Conservation (phyloP, 2,797 vertebrate species). For the Rachycentron canadum region DNA sequence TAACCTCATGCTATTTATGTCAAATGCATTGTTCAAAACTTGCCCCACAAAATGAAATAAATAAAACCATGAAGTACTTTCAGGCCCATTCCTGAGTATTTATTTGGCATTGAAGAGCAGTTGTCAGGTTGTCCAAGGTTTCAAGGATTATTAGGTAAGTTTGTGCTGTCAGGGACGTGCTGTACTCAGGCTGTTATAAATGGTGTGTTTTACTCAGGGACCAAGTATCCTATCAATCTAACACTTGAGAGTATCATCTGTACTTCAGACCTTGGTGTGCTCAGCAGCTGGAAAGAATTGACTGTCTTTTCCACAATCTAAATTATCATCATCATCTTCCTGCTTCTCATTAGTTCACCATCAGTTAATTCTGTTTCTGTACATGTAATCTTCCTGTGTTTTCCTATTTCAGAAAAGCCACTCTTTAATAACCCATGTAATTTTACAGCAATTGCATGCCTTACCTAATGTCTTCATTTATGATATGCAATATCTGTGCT, state of each 20-base stretch:
- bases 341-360: constrained; percentile 24
- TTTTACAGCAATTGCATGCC: constrained; percentile 21
- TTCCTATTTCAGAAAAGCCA: background rate
- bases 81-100: constrained; percentile 34
- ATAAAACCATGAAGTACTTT: constrained; percentile 26
- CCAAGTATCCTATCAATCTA: constrained; percentile 76
- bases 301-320: constrained; percentile 33
- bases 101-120: constrained; percentile 34
- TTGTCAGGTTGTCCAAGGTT: constrained; percentile 57
- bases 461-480: constrained; percentile 39
- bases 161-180: constrained; percentile 64
- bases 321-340: constrained; percentile 38
- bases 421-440: constrained; percentile 28
- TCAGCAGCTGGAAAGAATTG: constrained; percentile 44
- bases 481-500: constrained; percentile 24
- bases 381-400: constrained; percentile 22
- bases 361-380: constrained; percentile 17
- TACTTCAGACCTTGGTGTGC: constrained; percentile 60
- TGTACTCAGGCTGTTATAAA: constrained; percentile 65
- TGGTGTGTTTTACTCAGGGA: constrained; percentile 67
- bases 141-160: constrained; percentile 76
- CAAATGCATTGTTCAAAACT: constrained; percentile 32
- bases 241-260: constrained; percentile 64
- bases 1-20: constrained; percentile 3
- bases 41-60: constrained; percentile 27